A percentile compares a stretch with the other conserved stretches of the same genome.
Evolutionary conservation across 1,140 invertebrate genomes (phyloP).

Genomic region (Littorina saxatilis): DNA sequence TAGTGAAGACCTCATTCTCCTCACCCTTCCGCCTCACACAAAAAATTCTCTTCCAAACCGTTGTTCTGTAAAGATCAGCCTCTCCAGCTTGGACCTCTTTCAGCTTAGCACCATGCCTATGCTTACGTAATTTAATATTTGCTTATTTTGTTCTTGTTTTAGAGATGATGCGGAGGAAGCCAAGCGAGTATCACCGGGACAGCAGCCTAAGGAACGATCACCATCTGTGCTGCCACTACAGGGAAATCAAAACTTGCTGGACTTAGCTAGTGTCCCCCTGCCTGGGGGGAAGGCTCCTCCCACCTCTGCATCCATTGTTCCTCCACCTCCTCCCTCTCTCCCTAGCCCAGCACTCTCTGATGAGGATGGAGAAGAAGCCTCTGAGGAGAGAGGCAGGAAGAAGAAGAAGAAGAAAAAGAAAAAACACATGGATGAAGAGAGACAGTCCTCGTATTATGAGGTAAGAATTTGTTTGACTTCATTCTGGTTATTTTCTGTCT

Average conservation of each 20-base stretch:
- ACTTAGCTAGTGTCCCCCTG: slow-evolving; percentile 26
- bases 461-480: background rate
- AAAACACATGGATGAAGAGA: slow-evolving; percentile 1
- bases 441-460: background rate
- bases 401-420: slow-evolving; percentile 21
- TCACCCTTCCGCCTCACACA: no score
- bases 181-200: background rate
- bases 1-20: no score
- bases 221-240: background rate
- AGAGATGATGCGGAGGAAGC: slow-evolving; percentile 5
- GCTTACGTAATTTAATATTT: no score
- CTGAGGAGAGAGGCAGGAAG: background rate
- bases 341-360: background rate
- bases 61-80: no score
- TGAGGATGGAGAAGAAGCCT: background rate
- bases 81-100: no score
- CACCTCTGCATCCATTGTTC: slow-evolving; percentile 12
- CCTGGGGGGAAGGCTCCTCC: slow-evolving; percentile 26
- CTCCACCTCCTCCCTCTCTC: background rate
- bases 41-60: no score
- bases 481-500: background rate
- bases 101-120: no score
- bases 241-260: background rate
- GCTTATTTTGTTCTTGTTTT: background rate
- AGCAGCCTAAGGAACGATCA: background rate